A percentile compares a stretch with the other conserved stretches of the same genome.
Conservation (phyloP, 37 sponge, comb jelly and placozoan genomes). For the Aphrocallistes beatrix region DNA sequence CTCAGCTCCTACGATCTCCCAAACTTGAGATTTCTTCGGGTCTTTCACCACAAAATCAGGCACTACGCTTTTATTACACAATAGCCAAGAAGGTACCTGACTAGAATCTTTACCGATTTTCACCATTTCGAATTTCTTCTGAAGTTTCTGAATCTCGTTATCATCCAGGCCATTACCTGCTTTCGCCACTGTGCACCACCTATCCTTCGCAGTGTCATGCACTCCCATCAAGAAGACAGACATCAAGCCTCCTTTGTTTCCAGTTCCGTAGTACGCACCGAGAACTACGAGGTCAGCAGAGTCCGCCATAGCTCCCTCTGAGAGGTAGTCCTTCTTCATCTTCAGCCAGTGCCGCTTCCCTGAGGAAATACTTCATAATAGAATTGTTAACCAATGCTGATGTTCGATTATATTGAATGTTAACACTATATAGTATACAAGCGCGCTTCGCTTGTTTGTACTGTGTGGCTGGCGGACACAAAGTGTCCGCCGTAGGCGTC, state of each 20-base stretch:
- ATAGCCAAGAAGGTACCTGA: slow-evolving; percentile 80
- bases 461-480: too few species aligned
- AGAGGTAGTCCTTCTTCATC: slow-evolving; percentile 96
- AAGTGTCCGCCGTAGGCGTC: too few species aligned
- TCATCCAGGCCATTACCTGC: slow-evolving; percentile 98
- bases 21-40: slow-evolving; percentile 83
- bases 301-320: slow-evolving; percentile 95
- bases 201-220: slow-evolving; percentile 46
- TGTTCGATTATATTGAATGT: too few species aligned
- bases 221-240: slow-evolving; percentile 97
- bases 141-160: slow-evolving; percentile 56
- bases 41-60: slow-evolving; percentile 86
- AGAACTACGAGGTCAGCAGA: slow-evolving; percentile 92
- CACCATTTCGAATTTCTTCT: slow-evolving; percentile 65
- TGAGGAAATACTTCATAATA: slow-evolving; percentile 28
- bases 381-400: too few species aligned
- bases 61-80: slow-evolving; percentile 40
- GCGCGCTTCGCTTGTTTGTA: too few species aligned
- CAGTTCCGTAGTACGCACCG: slow-evolving; percentile 94
- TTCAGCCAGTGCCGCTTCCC: slow-evolving; percentile 98
- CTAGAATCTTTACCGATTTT: slow-evolving; percentile 72
- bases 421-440: too few species aligned
- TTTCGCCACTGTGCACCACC: slow-evolving; percentile 87
- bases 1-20: slow-evolving; percentile 97
- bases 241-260: slow-evolving; percentile 96